Evolutionary conservation across 2,797 vertebrate genomes (phyloP).

Genomic region (Pseudochirops corinnae): DNA sequence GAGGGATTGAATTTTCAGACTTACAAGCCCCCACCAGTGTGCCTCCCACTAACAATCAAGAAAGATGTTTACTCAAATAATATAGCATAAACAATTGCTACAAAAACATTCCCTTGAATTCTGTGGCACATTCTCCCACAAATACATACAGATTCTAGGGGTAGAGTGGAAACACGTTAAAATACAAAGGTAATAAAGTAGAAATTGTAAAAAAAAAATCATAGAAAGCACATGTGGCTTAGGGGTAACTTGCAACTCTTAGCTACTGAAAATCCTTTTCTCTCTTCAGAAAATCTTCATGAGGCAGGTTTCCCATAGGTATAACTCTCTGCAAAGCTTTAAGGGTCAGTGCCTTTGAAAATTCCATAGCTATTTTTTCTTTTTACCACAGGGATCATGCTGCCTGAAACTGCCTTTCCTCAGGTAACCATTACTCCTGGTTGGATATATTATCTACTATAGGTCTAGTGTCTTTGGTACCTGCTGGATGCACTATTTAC

Average conservation of each 20-base stretch:
- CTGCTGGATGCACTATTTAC: neutral
- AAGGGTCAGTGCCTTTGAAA: neutral
- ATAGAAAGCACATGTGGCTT: neutral
- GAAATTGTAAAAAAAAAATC: neutral
- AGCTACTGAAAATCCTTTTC: neutral
- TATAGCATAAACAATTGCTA: neutral
- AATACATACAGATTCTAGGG: neutral
- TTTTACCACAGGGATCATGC: neutral
- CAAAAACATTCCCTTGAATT: neutral
- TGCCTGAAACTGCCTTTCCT: neutral
- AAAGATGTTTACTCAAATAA: neutral
- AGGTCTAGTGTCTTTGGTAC: neutral
- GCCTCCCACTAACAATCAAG: neutral
- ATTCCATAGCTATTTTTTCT: neutral
- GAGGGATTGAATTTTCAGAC: neutral
- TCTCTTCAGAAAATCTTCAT: neutral
- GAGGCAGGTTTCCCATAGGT: neutral
- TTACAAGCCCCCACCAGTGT: neutral
- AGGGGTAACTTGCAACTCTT: neutral
- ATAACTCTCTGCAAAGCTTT: neutral
- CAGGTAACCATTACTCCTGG: neutral
- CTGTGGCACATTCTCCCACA: neutral
- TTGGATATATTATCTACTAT: neutral
- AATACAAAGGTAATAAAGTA: neutral
- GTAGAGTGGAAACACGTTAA: neutral